Percentiles rank a stretch among this genome's conserved stretches.
These are phyloP conservation scores for Hylaeus volcanicus DNA, from an alignment of 1,140 invertebrate species.

Conservation along the genomic window DNA sequence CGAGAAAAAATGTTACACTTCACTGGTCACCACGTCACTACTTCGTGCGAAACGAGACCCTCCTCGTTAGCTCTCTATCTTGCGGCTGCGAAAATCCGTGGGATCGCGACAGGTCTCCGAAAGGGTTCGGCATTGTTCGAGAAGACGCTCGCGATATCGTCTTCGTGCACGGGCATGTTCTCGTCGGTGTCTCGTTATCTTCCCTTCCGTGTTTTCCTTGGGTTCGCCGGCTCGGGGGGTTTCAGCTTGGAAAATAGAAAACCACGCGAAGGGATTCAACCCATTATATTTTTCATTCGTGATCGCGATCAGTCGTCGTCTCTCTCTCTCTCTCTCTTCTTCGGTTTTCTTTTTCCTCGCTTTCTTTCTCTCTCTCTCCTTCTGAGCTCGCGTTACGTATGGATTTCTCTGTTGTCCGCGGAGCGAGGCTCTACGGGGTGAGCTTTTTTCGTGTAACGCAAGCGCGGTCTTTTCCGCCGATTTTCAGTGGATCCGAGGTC, in stretches of 20 bases:
- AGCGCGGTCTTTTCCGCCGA: constrained; percentile 47
- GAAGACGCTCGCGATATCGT: constrained; percentile 30
- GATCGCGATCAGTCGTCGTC: constrained; percentile 7
- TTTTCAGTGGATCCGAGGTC: constrained; percentile 53
- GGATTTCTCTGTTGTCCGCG: background rate
- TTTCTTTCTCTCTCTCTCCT: constrained; percentile 26
- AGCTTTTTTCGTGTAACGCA: constrained; percentile 57
- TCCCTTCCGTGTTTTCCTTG: background rate
- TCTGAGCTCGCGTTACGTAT: constrained; percentile 8
- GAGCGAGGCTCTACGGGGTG: constrained; percentile 18
- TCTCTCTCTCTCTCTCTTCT: background rate
- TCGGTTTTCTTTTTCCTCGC: constrained; percentile 57
- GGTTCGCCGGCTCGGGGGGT: background rate
- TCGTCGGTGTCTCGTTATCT: constrained; percentile 36
- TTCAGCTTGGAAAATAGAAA: constrained; percentile 20
- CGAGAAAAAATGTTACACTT: constrained; percentile 27
- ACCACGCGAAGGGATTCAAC: constrained; percentile 65
- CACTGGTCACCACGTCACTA: constrained; percentile 47
- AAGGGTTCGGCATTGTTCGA: constrained; percentile 24
- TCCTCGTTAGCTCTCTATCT: constrained; percentile 26
- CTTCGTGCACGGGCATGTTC: constrained; percentile 30
- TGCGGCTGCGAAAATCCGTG: constrained; percentile 37
- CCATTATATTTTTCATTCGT: constrained; percentile 60
- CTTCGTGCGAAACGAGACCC: background rate
- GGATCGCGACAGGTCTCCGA: constrained; percentile 18